Percentiles rank a stretch among this genome's conserved stretches.
Conservation (phyloP, 2,888 invertebrate genomes). For the Leucoptera coffeella region DNA sequence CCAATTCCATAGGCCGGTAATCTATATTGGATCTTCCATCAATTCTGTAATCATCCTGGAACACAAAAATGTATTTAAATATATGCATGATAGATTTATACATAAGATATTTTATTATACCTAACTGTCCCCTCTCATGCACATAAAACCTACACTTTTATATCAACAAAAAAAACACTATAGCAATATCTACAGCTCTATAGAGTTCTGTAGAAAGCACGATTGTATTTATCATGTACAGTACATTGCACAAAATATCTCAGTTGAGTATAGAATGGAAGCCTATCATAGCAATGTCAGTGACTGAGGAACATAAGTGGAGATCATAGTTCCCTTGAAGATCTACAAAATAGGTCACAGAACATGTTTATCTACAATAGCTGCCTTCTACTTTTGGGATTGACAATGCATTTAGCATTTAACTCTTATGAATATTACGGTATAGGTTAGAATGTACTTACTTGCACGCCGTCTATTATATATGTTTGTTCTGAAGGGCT, state of each 20-base stretch:
- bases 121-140: background rate
- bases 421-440: background rate
- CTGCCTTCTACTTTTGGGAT: background rate
- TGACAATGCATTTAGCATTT: background rate
- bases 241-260: too few species aligned
- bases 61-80: slow-evolving; percentile 6
- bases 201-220: background rate
- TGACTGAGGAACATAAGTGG: too few species aligned
- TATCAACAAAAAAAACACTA: background rate
- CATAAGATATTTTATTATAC: background rate
- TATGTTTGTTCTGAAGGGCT: slow-evolving; percentile 87
- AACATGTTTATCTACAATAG: background rate
- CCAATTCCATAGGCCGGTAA: slow-evolving; percentile 81
- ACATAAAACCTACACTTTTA: background rate
- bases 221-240: too few species aligned
- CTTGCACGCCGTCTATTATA: slow-evolving; percentile 84
- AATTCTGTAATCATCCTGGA: slow-evolving; percentile 75
- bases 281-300: too few species aligned
- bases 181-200: too few species aligned
- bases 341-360: too few species aligned
- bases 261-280: too few species aligned
- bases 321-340: too few species aligned
- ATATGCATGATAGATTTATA: background rate
- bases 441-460: slow-evolving; percentile 20
- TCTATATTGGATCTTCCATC: slow-evolving; percentile 78